phyloP scores from a whole-genome alignment of 2,888 invertebrate species.

The Zootermopsis nevadensis region DNA sequence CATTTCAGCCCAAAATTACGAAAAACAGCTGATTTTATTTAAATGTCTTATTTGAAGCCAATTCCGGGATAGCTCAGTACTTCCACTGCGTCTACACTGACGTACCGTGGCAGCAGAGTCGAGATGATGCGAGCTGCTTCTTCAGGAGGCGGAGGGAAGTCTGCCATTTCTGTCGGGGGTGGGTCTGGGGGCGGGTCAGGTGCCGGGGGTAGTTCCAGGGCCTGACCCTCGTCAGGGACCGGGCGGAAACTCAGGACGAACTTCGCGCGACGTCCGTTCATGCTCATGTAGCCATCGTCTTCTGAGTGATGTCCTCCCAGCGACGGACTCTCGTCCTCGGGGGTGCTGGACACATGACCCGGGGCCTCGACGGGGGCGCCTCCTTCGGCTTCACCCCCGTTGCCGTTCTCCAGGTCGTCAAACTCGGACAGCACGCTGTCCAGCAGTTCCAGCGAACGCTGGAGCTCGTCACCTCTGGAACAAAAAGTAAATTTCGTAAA shows the following conservation, averaged over 20 bases:
- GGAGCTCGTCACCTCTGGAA: conserved; percentile 87
- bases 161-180: conserved; percentile 57
- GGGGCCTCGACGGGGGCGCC: conserved; percentile 54
- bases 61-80: too few relatives aligned
- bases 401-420: conserved; percentile 79
- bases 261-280: conserved; percentile 85
- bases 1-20: too few relatives aligned
- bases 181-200: conserved; percentile 47
- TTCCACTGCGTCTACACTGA: too few relatives aligned
- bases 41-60: too few relatives aligned
- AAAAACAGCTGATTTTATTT: too few relatives aligned
- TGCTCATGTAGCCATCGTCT: conserved; percentile 93
- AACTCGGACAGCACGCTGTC: conserved; percentile 92
- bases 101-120: conserved; percentile 79
- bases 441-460: conserved; percentile 87
- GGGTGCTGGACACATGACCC: conserved; percentile 59
- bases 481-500: too few relatives aligned
- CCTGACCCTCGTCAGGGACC: conserved; percentile 64
- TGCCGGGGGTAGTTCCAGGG: conserved; percentile 38
- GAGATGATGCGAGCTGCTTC: conserved; percentile 82
- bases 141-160: conserved; percentile 81
- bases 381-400: conserved; percentile 63
- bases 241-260: conserved; percentile 79
- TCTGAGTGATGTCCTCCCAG: conserved; percentile 87
- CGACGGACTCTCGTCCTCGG: conserved; percentile 79